Conservation (phyloP, 1,140 invertebrate genomes). For the Sogatella furcifera region DNA sequence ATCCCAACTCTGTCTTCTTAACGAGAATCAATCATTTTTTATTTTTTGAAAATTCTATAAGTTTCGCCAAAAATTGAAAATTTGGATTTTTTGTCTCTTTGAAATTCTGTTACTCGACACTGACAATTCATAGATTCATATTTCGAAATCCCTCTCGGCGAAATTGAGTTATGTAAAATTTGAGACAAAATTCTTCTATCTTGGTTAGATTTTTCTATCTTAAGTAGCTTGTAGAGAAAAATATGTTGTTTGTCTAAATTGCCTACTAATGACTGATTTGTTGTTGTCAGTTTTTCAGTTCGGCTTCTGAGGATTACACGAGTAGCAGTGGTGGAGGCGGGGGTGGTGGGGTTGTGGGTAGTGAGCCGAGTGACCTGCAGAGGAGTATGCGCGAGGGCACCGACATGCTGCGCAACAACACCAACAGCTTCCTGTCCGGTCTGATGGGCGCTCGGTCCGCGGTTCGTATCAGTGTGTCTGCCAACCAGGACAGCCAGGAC, state of each 20-base stretch:
- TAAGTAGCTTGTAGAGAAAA: not conserved
- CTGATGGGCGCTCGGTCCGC: not conserved
- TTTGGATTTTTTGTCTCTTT: no score
- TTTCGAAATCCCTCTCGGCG: no score
- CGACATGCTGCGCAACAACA: constrained; percentile 64
- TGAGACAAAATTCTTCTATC: no score
- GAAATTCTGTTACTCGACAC: no score
- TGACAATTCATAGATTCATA: no score
- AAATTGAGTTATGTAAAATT: no score
- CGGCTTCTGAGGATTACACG: constrained; percentile 6
- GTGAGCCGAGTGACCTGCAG: not conserved
- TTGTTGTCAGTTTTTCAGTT: constrained; percentile 7
- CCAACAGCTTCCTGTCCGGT: constrained; percentile 59
- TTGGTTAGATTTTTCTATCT: no score
- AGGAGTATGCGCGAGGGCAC: constrained; percentile 35
- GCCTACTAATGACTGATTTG: not conserved
- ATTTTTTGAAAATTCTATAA: no score
- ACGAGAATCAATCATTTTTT: no score
- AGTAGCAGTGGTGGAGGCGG: constrained; percentile 25
- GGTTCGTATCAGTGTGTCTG: not conserved
- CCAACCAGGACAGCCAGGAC: not conserved
- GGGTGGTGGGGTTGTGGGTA: constrained; percentile 44
- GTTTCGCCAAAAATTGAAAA: no score
- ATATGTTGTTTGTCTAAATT: not conserved
- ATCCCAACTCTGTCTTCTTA: no score